Conservation (phyloP, 2,888 invertebrate genomes). For the Encarsia formosa region DNA sequence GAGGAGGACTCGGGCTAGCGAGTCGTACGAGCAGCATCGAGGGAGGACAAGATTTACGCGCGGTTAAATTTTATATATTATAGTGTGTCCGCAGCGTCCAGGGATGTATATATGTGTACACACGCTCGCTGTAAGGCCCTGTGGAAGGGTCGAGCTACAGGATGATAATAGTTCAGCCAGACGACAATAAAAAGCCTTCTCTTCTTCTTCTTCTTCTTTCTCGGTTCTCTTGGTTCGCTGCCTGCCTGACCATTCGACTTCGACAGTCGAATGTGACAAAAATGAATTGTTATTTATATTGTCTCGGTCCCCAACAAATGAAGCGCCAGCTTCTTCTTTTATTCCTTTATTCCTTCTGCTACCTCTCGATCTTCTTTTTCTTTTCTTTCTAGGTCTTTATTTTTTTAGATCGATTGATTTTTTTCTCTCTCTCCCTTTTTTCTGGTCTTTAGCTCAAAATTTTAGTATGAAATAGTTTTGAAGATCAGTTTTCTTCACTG, state of each 20-base stretch:
- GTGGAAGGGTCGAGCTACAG: conserved; percentile 26
- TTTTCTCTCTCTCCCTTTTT: too few species aligned
- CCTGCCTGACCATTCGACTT: too few species aligned
- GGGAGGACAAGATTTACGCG: conserved; percentile 28
- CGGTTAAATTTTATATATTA: conserved; percentile 18
- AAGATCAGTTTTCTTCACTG: too few species aligned
- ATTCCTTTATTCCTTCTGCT: conserved; percentile 14
- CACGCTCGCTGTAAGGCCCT: conserved; percentile 11
- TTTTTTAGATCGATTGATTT: too few species aligned
- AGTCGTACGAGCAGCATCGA: conserved; percentile 3
- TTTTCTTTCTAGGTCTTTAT: conserved; percentile 11
- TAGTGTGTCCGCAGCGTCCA: too few species aligned
- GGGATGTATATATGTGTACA: conserved; percentile 12
- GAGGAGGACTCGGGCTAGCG: neutral
- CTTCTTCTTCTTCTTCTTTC: too few species aligned
- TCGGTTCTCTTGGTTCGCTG: too few species aligned
- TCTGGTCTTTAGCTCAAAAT: too few species aligned
- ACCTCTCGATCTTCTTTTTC: neutral
- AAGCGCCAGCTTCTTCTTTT: conserved; percentile 37
- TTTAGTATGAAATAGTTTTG: too few species aligned
- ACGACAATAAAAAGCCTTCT: conserved; percentile 42
- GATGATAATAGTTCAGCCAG: conserved; percentile 4
- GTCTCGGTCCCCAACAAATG: conserved; percentile 50
- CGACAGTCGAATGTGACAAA: conserved; percentile 45
- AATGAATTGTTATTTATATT: conserved; percentile 50